These are phyloP conservation scores for Xiphophorus maculatus DNA, from an alignment of 2,113 vertebrate genomes.

Conservation along the genomic window DNA sequence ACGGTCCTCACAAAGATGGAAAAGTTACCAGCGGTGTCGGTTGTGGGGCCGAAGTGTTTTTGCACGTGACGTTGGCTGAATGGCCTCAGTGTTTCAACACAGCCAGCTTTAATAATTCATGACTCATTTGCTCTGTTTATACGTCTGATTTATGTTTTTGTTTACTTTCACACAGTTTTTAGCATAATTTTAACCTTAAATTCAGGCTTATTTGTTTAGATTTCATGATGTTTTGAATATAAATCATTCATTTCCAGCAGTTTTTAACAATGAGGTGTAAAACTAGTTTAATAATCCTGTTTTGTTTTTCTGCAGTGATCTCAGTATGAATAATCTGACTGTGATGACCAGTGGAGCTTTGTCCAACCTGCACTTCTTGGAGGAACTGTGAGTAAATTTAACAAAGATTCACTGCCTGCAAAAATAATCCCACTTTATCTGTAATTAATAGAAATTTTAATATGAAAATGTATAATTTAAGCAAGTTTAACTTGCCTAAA, in stretches of 20 bases:
- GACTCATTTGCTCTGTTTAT: constrained; percentile 12
- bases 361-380: constrained; percentile 88
- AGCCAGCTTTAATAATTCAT: constrained; percentile 21
- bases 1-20: constrained; percentile 7
- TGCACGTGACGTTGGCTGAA: constrained; percentile 13
- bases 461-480: background rate
- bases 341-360: constrained; percentile 81
- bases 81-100: constrained; percentile 10
- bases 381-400: constrained; percentile 90
- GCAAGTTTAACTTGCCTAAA: background rate
- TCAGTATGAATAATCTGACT: constrained; percentile 97
- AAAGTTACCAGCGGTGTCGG: background rate
- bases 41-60: constrained; percentile 24
- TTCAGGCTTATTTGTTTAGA: background rate
- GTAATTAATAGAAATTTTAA: background rate
- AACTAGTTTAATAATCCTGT: background rate
- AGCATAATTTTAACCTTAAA: background rate
- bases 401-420: background rate
- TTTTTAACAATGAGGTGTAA: background rate
- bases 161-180: background rate
- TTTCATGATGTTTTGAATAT: background rate
- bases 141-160: background rate
- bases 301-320: constrained; percentile 83
- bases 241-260: background rate
- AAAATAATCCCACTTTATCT: background rate